Evolutionary conservation across 2,888 invertebrate genomes (phyloP), one percentile per base, ranked within the genome.

Genomic region (Cheilosia vernalis): DNA sequence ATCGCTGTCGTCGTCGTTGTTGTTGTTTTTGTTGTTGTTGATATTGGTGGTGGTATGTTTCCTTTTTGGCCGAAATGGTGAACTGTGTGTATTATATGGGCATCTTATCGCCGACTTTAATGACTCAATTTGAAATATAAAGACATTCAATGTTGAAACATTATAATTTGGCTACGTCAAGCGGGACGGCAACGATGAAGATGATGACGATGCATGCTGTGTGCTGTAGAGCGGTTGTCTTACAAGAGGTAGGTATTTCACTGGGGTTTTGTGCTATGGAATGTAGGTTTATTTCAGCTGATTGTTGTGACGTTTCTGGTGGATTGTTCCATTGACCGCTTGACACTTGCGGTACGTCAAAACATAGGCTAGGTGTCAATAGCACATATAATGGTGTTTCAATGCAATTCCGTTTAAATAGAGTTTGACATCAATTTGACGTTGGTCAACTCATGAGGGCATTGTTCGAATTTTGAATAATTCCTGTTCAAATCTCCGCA

Each of bases 61-160:
- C 72, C 61, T 55, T 63, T 63, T 73, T 51, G 33, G 51, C 58
- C 33, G 77, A 78, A 77, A 77, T 82, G 44, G 47, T 83, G 83
- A 83, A 78, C 83, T 78, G 73, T 56, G 21, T 60, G 58, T 77
- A 77, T 83, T 79, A 73, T 81, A 69, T 69, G 66, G 67, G 55
- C 80, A 70, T 84, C 80, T 76, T 84, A 80, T 84, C 80, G 80
- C 74, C 69, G 84, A 84, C 74, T 84, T 84, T 74, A 84, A 84
- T 84, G 84, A 80, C 84, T 84, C 84, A 84, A 84, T 84, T 84
- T 84, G 70, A 79, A 78, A 82, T 60, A 79, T 72, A 83, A 87
- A 83, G 79, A 83, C 83, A 83, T 83, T 83, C 79, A 83, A 83
- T 79, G 64, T 58, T 55, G 83, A 79, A 79, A 83, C 73, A 83